phyloP scores from a whole-genome alignment of 2,113 vertebrate genomes.

The Python bivittatus region DNA sequence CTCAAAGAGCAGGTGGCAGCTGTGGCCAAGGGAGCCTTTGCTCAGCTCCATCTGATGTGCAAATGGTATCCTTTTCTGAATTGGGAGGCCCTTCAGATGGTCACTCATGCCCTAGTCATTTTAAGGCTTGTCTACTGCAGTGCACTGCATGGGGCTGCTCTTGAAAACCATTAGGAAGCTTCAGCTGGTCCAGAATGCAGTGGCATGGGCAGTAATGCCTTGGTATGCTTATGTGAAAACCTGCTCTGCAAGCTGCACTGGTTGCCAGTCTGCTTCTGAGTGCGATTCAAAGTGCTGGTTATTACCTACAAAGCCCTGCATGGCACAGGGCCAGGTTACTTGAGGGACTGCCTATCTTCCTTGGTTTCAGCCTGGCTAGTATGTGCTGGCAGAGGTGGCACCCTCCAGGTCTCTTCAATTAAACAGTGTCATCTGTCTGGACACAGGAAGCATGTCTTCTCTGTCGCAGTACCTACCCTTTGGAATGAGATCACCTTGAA shows the following conservation, averaged over 20 bases:
- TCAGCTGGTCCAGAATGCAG: background rate
- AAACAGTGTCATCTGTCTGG: background rate
- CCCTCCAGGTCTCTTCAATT: background rate
- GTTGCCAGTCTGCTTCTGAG: background rate
- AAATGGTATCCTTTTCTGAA: background rate
- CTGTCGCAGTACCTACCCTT: background rate
- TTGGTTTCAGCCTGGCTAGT: background rate
- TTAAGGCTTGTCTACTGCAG: background rate
- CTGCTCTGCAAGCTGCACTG: background rate
- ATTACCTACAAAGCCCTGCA: background rate
- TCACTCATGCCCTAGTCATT: background rate
- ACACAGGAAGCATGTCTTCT: background rate
- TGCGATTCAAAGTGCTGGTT: background rate
- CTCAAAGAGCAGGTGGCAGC: background rate
- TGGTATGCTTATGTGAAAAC: background rate
- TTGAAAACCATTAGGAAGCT: background rate
- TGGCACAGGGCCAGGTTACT: background rate
- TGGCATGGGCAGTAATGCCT: background rate
- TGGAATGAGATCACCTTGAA: background rate
- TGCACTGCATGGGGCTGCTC: background rate
- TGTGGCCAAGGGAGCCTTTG: background rate
- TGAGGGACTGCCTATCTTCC: background rate
- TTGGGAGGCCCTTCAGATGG: background rate
- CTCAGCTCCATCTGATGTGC: background rate
- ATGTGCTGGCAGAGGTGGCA: background rate